Conservation (phyloP, 1,140 invertebrate species). For the Popillia japonica region DNA sequence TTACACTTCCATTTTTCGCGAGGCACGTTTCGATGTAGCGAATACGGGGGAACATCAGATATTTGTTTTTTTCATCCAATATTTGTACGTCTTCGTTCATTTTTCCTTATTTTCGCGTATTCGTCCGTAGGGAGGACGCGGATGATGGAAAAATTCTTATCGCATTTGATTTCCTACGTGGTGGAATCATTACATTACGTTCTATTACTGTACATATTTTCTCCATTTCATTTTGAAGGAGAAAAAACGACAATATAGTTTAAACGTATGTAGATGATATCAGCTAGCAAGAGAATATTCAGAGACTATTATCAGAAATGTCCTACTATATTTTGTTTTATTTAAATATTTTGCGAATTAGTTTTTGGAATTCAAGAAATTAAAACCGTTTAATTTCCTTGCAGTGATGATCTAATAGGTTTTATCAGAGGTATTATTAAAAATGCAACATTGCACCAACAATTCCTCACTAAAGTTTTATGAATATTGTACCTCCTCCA, state of each 20-base stretch:
- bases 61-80: constrained; percentile 24
- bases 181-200: constrained; percentile 18
- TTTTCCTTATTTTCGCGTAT: not conserved
- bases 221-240: not conserved
- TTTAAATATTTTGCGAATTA: too few relatives aligned
- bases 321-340: not conserved
- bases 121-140: not conserved
- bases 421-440: too few relatives aligned
- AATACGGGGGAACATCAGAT: not conserved
- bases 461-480: too few relatives aligned
- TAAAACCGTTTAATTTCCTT: too few relatives aligned
- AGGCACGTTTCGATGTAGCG: not conserved
- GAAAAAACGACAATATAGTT: not conserved
- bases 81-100: not conserved
- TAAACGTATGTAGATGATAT: not conserved
- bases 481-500: too few relatives aligned
- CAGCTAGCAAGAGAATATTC: not conserved
- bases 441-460: too few relatives aligned
- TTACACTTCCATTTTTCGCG: not conserved
- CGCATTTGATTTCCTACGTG: constrained; percentile 4
- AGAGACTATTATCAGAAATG: not conserved
- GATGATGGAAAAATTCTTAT: constrained; percentile 27
- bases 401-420: too few relatives aligned
- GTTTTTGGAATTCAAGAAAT: too few relatives aligned
- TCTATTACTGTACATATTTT: not conserved